phyloP scores from a whole-genome alignment of 2,113 vertebrate genomes.

The cattle (Bos taurus) region DNA sequence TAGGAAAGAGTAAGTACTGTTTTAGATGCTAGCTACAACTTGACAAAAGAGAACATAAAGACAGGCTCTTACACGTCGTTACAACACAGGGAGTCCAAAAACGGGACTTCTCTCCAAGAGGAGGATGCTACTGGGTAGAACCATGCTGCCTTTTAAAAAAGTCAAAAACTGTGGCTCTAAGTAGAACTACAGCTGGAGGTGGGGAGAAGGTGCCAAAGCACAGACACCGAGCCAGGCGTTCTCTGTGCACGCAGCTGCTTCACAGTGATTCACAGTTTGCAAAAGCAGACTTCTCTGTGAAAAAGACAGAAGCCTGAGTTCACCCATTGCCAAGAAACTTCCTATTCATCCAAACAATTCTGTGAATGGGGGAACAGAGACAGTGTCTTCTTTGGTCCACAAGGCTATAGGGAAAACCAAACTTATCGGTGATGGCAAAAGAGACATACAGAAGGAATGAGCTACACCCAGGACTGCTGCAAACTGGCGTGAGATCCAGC shows the following conservation, averaged over 20 bases:
- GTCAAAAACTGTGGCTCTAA: neutral
- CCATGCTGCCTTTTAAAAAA: neutral
- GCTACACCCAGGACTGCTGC: neutral
- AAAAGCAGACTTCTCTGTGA: neutral
- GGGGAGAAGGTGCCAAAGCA: neutral
- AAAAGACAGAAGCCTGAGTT: neutral
- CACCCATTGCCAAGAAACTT: neutral
- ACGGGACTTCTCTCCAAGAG: neutral
- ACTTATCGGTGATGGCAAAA: neutral
- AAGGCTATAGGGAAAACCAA: neutral
- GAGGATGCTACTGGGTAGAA: neutral
- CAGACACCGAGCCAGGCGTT: neutral
- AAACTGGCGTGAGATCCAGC: neutral
- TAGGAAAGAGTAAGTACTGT: neutral
- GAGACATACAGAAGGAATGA: neutral
- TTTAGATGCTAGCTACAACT: neutral
- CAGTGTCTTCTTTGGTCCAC: neutral
- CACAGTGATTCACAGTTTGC: neutral
- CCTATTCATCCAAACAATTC: neutral
- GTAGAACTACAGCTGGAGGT: neutral
- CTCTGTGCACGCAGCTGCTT: neutral
- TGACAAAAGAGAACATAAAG: neutral
- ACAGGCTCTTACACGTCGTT: neutral
- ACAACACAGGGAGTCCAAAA: neutral
- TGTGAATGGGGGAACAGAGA: neutral